Percentiles rank a stretch among this genome's conserved stretches.
Evolutionary conservation across 2,113 vertebrate genomes (phyloP).

Genomic region (Oryzias javanicus): DNA sequence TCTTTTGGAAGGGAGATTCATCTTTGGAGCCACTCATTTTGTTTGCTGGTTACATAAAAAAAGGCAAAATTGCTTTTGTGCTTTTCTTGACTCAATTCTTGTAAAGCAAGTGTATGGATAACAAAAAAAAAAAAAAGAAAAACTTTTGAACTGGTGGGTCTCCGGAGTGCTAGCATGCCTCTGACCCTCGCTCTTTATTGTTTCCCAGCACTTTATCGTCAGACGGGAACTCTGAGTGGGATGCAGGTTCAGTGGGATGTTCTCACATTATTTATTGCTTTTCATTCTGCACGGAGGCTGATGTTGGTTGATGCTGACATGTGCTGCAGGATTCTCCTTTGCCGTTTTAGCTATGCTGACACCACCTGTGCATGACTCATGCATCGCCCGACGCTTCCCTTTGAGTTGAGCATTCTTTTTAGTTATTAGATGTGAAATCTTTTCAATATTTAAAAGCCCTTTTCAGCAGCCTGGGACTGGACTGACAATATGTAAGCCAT

Average conservation of each 20-base stretch:
- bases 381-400: conserved; percentile 35
- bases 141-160: conserved; percentile 31
- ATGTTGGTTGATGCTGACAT: conserved; percentile 38
- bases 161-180: conserved; percentile 20
- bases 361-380: conserved; percentile 44
- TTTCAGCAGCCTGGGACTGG: conserved; percentile 22
- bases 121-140: conserved; percentile 61
- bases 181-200: conserved; percentile 26
- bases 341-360: conserved; percentile 35
- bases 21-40: conserved; percentile 22
- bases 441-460: conserved; percentile 45
- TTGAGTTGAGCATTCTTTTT: conserved; percentile 1
- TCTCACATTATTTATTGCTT: conserved; percentile 43
- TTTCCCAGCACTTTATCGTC: conserved; percentile 46
- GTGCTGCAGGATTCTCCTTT: conserved; percentile 45
- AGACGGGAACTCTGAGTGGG: conserved; percentile 52
- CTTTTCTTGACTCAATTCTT: no score
- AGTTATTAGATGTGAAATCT: conserved; percentile 42
- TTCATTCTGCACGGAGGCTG: conserved; percentile 26
- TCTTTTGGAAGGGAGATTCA: conserved; percentile 28
- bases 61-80: no score
- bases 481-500: conserved; percentile 51
- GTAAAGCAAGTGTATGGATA: conserved; percentile 32
- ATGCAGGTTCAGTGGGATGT: conserved; percentile 38
- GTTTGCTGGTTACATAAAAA: no score